Base-by-base conservation (phyloP, 2,888 invertebrate species). In the Timema podura region DNA sequence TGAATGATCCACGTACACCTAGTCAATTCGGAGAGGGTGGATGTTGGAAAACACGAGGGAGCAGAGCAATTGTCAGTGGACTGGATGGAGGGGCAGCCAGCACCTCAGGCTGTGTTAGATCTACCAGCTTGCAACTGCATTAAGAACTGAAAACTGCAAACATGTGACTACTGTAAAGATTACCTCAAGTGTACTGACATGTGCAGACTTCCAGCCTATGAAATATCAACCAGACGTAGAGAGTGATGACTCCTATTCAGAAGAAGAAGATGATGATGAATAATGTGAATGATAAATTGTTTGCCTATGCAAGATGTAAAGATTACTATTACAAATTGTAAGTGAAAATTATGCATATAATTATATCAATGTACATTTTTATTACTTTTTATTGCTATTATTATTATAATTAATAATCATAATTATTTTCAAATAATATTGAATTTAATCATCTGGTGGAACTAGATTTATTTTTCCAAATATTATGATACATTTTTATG, bases 181-280 rank as follows among this genome's bases (percentile, higher is more conserved):
- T 13, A 54, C 7, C n/a, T 54, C 54, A 54, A 54, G 54, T 54
- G 54, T 16, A 54, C 11, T 54, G 11, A 54, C 6, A 11, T 54
- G 54, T 54, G 54, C 10, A 54, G 6, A 54, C 54, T 54, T 13
- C 6, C 54, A 7, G 2, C 54, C 10, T 54, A 8, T 54, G 11
- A 54, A 54, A 54, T n/a, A 5, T 13, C 7, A 54, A 54, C 7
- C 15, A 13, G 54, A 54, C 54, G 10, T 16, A 54, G 54, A 54
- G 10, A 15, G 54, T 54, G 54, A 5, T 7, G 6, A 54, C 54
- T 15, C 11, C 54, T 54, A 7, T 54, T 54, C n/a, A n/a, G n/a
- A n/a, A n/a, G n/a, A n/a, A n/a, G 51, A 49, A 49, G 51, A 49
- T 49, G 51, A 49, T 49, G 51, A 49, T n/a, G 5, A 49, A 49